Base-by-base conservation (phyloP, 1,140 invertebrate species). In the Ganaspis sp. region DNA sequence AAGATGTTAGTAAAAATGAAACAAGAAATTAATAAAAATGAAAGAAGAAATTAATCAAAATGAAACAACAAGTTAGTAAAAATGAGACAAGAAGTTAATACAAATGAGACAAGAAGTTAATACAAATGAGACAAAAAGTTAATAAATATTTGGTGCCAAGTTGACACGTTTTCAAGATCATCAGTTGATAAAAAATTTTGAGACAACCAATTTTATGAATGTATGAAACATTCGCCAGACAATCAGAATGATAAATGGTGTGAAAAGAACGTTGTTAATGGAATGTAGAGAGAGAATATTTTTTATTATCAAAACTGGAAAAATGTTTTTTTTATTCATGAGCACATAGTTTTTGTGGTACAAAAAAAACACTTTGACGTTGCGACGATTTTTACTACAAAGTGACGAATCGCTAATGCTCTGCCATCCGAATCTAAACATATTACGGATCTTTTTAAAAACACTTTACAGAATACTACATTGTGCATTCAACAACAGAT, bases 351-450 rank as follows among this genome's bases (percentile, higher is more conserved):
- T 49, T 4, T 6, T 17, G 11, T 15, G 23, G 21, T 26, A 26
- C 21, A 64, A 64, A 26, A 64, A 64, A 15, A 64, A 64, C 11
- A 11, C 54, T 15, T 15, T 64, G 42, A 6, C 54, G 54, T 26
- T 64, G 58, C n/a, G 58, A 64, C 23, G 29, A 64, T 64, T 64
- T 64, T 64, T n/a, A 64, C 58, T 29, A 11, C 12, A 64, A 26
- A 64, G 58, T 64, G 58, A 64, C 12, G 23, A 12, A 64, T 64
- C 21, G 58, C 58, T 21, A 64, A 34, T 64, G 58, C 29, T 64
- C 58, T 64, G 58, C n/a, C 58, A 64, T 5, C 58, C 23, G 58
- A 64, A 64, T 21, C 26, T 29, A 64, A 64, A 64, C 58, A 29
- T 64, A 64, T 34, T 29, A 64, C 21, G 23, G 15, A 23, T 29